phyloP scores from a whole-genome alignment of 2,888 invertebrate species.

The Nomada hirtipes region DNA sequence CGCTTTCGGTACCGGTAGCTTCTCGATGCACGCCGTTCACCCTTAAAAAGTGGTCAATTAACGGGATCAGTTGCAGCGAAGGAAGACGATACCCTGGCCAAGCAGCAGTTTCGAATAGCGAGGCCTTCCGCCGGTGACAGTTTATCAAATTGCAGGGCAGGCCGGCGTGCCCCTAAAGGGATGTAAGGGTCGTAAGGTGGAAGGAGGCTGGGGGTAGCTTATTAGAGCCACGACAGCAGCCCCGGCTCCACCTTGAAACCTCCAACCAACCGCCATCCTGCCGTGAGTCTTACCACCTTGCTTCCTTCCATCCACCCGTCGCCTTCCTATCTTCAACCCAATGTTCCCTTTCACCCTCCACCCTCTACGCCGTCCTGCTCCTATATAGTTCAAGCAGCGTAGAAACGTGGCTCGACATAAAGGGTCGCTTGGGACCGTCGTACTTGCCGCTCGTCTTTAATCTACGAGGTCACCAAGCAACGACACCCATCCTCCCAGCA shows the following conservation, averaged over 20 bases:
- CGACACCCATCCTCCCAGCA: slow-evolving; percentile 46
- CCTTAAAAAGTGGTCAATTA: slow-evolving; percentile 49
- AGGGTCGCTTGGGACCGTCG: slow-evolving; percentile 68
- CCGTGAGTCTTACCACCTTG: slow-evolving; percentile 77
- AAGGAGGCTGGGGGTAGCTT: slow-evolving; percentile 76
- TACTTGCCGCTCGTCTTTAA: slow-evolving; percentile 72
- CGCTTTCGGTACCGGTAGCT: too few relatives aligned
- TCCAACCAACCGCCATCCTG: slow-evolving; percentile 78
- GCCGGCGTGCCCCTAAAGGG: slow-evolving; percentile 74
- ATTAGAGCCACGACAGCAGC: slow-evolving; percentile 79
- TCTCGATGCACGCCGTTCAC: too few relatives aligned
- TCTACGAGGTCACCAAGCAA: slow-evolving; percentile 69
- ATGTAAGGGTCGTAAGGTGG: slow-evolving; percentile 77
- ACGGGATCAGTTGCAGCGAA: slow-evolving; percentile 4
- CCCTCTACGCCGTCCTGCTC: slow-evolving; percentile 29
- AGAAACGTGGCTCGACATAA: slow-evolving; percentile 69
- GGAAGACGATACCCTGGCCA: slow-evolving; percentile 55
- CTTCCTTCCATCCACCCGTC: slow-evolving; percentile 69
- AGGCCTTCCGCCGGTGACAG: slow-evolving; percentile 73
- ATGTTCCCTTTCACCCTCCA: slow-evolving; percentile 8
- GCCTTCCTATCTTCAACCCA: slow-evolving; percentile 42
- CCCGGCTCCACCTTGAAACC: slow-evolving; percentile 77
- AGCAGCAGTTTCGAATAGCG: slow-evolving; percentile 58
- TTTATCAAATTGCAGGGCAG: slow-evolving; percentile 80
- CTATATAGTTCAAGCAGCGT: slow-evolving; percentile 64